Percentiles rank a stretch among this genome's conserved stretches.
Evolutionary conservation across 2,797 vertebrate species (phyloP).

Genomic region (Sylvilagus floridanus): DNA sequence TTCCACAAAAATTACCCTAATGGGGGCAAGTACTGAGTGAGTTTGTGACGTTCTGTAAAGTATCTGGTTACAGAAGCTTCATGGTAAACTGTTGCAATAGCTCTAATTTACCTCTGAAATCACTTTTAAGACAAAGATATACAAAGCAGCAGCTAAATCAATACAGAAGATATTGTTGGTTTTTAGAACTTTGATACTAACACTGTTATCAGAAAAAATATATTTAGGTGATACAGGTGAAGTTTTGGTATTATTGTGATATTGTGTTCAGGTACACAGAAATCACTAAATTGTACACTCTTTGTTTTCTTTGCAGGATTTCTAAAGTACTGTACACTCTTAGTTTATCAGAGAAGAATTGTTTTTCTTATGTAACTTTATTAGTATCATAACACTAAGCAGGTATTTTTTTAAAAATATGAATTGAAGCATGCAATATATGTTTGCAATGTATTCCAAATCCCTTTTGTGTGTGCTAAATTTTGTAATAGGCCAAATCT

Average conservation of each 20-base stretch:
- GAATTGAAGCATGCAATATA: not conserved
- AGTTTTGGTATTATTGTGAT: not conserved
- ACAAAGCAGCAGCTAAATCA: not conserved
- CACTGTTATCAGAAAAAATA: not conserved
- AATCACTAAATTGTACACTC: not conserved
- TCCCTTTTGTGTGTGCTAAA: not conserved
- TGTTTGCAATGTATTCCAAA: not conserved
- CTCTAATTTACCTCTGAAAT: not conserved
- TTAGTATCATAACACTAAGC: not conserved
- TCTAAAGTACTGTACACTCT: not conserved
- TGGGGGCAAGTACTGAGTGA: not conserved
- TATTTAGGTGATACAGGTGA: not conserved
- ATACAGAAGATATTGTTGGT: not conserved
- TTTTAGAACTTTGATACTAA: not conserved
- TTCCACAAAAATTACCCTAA: not conserved
- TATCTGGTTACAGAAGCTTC: not conserved
- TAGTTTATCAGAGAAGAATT: too few species aligned
- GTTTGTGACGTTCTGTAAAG: not conserved
- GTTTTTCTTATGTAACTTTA: too few species aligned
- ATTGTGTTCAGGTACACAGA: not conserved
- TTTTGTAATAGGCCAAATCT: not conserved
- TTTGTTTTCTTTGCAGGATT: not conserved
- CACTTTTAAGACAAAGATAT: not conserved
- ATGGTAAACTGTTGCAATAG: not conserved
- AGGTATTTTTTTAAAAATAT: not conserved